phyloP scores from a whole-genome alignment of 2,888 invertebrate genomes.

The Cosmorhoe ocellata region DNA sequence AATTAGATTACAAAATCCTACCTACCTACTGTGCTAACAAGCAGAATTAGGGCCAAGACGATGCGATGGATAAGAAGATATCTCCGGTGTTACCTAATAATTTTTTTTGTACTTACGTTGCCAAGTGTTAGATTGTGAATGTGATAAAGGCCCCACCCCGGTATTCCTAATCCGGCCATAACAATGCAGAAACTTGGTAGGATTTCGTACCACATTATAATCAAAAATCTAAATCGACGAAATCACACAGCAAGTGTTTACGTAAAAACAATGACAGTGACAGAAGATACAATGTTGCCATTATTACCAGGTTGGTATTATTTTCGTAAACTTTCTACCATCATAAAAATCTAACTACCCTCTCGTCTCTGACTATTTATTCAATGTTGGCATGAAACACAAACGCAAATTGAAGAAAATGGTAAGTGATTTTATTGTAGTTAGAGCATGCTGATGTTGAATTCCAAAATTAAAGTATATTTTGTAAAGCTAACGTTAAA shows the following conservation, averaged over 20 bases:
- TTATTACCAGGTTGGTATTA: conserved; percentile 2
- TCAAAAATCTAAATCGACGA: conserved; percentile 24
- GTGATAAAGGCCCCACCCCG: conserved; percentile 84
- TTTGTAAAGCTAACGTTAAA: no score
- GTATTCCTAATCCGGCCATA: conserved; percentile 81
- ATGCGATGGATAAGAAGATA: not conserved
- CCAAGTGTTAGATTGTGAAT: conserved; percentile 83
- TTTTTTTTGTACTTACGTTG: conserved; percentile 82
- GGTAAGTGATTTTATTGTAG: no score
- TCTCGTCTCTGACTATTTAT: no score
- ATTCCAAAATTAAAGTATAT: no score
- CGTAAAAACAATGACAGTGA: conserved; percentile 24
- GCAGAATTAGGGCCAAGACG: no score
- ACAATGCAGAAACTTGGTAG: conserved; percentile 85
- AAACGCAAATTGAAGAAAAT: no score
- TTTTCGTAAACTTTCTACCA: conserved; percentile 27
- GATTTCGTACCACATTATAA: conserved; percentile 88
- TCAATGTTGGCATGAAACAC: no score
- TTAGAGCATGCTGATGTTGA: no score
- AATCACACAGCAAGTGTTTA: conserved; percentile 34
- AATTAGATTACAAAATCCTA: no score
- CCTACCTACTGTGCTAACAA: no score
- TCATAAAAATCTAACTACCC: not conserved
- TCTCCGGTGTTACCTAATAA: conserved; percentile 62
- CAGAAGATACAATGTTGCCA: conserved; percentile 49